Conservation (phyloP, 2,113 vertebrate species). For the Callopanchax toddi region DNA sequence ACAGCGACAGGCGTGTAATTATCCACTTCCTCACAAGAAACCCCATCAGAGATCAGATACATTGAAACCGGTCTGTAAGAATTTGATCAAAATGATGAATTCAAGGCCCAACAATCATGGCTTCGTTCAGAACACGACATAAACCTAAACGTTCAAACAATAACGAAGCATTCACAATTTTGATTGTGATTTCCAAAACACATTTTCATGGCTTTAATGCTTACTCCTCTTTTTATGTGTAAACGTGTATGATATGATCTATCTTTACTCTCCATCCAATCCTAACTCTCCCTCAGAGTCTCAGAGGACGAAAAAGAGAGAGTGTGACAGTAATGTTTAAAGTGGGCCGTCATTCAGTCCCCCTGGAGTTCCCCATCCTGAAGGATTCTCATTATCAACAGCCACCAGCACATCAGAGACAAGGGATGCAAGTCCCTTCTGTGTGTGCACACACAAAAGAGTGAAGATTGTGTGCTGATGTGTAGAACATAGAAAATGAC, state of each 20-base stretch:
- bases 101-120: slow-evolving; percentile 10
- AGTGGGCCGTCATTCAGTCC: slow-evolving; percentile 72
- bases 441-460: slow-evolving; percentile 16
- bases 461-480: slow-evolving; percentile 34
- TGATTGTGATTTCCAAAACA: too few species aligned
- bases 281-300: slow-evolving; percentile 46
- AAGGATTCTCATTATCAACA: slow-evolving; percentile 79
- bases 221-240: too few species aligned
- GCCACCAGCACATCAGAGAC: slow-evolving; percentile 70
- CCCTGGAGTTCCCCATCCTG: slow-evolving; percentile 71
- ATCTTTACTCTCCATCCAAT: slow-evolving; percentile 43
- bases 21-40: slow-evolving; percentile 29
- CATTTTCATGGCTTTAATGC: too few species aligned
- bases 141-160: not conserved
- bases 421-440: slow-evolving; percentile 48
- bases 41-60: slow-evolving; percentile 32
- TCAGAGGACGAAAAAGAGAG: slow-evolving; percentile 47
- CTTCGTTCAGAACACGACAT: not conserved
- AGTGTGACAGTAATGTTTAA: slow-evolving; percentile 67
- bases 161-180: too few species aligned
- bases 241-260: slow-evolving; percentile 24
- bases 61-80: slow-evolving; percentile 12
- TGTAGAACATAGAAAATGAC: slow-evolving; percentile 38
- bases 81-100: slow-evolving; percentile 16
- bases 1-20: slow-evolving; percentile 55